A percentile compares a stretch with the other conserved stretches of the same genome.
Evolutionary conservation across 2,797 vertebrate genomes (phyloP).

Genomic region (Kryptolebias ocellatus): DNA sequence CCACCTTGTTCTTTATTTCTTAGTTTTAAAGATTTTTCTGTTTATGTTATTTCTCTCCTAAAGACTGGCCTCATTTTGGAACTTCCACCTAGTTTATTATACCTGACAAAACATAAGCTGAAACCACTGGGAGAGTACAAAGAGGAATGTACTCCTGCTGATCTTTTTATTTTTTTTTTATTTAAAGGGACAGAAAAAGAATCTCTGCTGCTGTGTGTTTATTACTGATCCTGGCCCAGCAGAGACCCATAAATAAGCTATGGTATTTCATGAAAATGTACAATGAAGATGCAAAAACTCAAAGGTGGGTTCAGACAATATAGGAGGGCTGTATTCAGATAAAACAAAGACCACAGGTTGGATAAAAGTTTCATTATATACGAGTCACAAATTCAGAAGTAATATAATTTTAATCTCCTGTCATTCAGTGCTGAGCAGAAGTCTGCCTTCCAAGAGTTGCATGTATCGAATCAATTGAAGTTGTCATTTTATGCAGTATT

Average conservation of each 20-base stretch:
- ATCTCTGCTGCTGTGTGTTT: conserved; percentile 34
- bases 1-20: conserved; percentile 13
- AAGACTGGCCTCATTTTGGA: conserved; percentile 42
- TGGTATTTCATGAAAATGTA: conserved; percentile 35
- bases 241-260: conserved; percentile 51
- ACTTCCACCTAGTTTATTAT: conserved; percentile 54
- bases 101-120: conserved; percentile 51
- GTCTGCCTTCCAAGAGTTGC: too few relatives aligned
- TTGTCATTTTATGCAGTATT: too few relatives aligned
- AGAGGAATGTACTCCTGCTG: conserved; percentile 30
- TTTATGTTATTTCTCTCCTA: conserved; percentile 40
- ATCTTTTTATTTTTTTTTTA: conserved; percentile 23
- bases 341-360: neutral
- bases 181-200: conserved; percentile 14
- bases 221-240: conserved; percentile 28
- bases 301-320: conserved; percentile 7
- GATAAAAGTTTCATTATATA: neutral
- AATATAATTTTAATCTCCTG: too few relatives aligned
- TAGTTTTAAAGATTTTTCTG: conserved; percentile 6
- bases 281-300: conserved; percentile 34
- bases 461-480: too few relatives aligned
- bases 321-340: neutral
- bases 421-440: too few relatives aligned
- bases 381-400: neutral
- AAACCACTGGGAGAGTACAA: conserved; percentile 32